Percentiles rank a stretch among this genome's conserved stretches.
phyloP scores from a whole-genome alignment of 2,797 vertebrate genomes.

The Microchirus variegatus region DNA sequence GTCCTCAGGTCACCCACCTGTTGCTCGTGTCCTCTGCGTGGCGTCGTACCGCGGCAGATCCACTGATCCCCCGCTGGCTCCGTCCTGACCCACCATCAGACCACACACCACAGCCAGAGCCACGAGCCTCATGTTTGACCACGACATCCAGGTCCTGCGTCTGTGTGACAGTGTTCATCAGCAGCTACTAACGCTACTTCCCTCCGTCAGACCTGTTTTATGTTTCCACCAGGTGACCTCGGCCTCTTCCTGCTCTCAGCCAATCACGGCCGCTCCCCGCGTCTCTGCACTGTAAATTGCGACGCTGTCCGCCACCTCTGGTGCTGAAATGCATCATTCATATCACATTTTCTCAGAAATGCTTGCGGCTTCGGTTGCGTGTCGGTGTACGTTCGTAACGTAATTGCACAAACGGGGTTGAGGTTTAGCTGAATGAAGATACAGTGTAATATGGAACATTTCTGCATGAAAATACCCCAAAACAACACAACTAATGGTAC shows the following conservation, averaged over 20 bases:
- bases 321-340: slow-evolving; percentile 62
- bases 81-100: slow-evolving; percentile 60
- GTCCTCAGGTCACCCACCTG: slow-evolving; percentile 63
- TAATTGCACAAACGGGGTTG: background rate
- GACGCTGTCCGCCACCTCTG: slow-evolving; percentile 23
- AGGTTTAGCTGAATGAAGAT: too few relatives aligned
- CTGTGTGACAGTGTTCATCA: background rate
- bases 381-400: background rate
- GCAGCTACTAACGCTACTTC: background rate
- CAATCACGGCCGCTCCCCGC: slow-evolving; percentile 52
- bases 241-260: slow-evolving; percentile 32
- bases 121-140: slow-evolving; percentile 58
- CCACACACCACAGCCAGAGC: slow-evolving; percentile 65
- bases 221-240: slow-evolving; percentile 53
- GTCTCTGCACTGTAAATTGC: slow-evolving; percentile 32
- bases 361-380: slow-evolving; percentile 11
- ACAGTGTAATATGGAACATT: too few relatives aligned
- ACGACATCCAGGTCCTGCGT: background rate
- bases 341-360: slow-evolving; percentile 66
- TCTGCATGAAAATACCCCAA: too few relatives aligned
- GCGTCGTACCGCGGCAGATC: slow-evolving; percentile 33
- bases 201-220: slow-evolving; percentile 49
- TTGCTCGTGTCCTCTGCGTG: slow-evolving; percentile 44
- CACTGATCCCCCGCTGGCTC: slow-evolving; percentile 38
- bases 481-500: too few relatives aligned